These are phyloP conservation scores for Heliocidaris tuberculata DNA, from an alignment of 35 echinoderm and acorn worm genomes.

Conservation along the genomic window DNA sequence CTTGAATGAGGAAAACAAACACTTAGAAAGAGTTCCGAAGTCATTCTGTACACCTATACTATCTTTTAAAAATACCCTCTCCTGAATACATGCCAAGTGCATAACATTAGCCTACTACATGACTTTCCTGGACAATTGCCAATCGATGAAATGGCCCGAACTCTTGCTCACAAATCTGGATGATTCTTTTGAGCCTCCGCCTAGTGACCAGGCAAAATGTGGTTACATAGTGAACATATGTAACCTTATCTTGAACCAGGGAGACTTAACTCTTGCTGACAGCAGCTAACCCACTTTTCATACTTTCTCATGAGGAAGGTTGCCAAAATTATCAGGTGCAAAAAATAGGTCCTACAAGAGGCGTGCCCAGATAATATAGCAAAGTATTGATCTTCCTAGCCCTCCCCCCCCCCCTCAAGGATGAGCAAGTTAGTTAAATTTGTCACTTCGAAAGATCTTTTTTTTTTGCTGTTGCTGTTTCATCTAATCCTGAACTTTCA, in stretches of 20 bases:
- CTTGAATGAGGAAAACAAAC: neutral
- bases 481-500: neutral
- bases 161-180: neutral
- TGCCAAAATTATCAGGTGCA: constrained; percentile 16
- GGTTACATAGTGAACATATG: neutral
- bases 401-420: neutral
- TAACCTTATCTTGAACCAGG: neutral
- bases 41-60: neutral
- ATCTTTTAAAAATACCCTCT: neutral
- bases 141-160: neutral
- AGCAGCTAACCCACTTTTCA: neutral
- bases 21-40: neutral
- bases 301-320: neutral
- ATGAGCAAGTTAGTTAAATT: neutral
- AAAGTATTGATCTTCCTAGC: neutral
- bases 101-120: neutral
- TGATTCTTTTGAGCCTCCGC: neutral
- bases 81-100: neutral
- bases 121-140: neutral
- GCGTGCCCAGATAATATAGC: neutral
- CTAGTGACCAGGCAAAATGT: neutral
- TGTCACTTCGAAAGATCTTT: neutral
- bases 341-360: neutral
- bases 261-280: neutral
- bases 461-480: neutral